Evolutionary conservation across 2,888 invertebrate species (phyloP), one percentile per base, ranked within the genome.

Genomic region (Anarsia innoxiella): DNA sequence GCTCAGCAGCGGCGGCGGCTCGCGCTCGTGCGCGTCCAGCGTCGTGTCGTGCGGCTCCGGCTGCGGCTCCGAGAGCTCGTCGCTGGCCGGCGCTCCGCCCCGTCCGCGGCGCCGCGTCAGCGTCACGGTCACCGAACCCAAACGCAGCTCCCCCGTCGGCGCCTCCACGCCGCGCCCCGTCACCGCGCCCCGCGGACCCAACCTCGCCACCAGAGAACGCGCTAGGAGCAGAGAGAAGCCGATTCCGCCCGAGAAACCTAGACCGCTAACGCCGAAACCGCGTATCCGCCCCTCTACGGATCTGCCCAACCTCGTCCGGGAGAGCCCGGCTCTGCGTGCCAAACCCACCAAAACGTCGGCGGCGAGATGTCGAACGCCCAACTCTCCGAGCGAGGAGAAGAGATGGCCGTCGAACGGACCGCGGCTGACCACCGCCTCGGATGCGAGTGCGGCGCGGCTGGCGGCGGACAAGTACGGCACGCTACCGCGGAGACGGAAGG

Each of bases 41-140:
- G 88, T 93, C 42, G 90, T 92, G 12, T 93, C 93, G 43, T 92
- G 90, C 61, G 91, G 90, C 47, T 93, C 92, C 1, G 92, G 92
- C 4, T 91, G 91, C 57, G 93, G 93, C 31, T 93, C 93, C 49
- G 93, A 93, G 59, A 93, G 92, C 64, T 92, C 93, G 0, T 92
- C 92, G 0, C 70, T 92, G 23, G 88, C 90, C 2, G 78, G 70
- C 10, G 74, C 85, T 9, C 80, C 85, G 12, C 85, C 86, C 31
- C 74, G 86, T 9, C 72, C 76, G 1, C 64, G 76, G 8, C 79
- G 86, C 23, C 88, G 89, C 42, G 89, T 89, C 53, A 90, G 88
- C 62, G 86, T 89, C 8, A 82, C 82, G 30, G 75, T 87, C 42
- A 64, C 83, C 13, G 90, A 90, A 46, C 80, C 85, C 16, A 82